Conservation (phyloP, 35 echinoderm and acorn worm species). For the Acanthaster planci region DNA sequence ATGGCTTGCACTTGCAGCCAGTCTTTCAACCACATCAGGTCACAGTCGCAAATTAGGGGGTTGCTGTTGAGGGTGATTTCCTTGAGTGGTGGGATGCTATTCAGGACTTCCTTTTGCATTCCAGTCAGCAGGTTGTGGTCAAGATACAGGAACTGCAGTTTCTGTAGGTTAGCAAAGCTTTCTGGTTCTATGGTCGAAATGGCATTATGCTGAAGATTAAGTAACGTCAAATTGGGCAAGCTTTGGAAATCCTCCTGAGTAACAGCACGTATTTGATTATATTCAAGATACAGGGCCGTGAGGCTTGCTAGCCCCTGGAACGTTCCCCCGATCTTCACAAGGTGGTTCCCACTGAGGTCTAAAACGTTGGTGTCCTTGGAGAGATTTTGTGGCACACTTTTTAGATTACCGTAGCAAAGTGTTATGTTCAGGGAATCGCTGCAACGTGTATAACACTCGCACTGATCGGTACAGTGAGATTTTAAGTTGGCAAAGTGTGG, state of each 20-base stretch:
- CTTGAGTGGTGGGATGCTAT: background rate
- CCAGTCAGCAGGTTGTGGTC: conserved; percentile 29
- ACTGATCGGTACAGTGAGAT: conserved; percentile 25
- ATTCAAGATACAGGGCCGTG: background rate
- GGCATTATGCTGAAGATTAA: conserved; percentile 24
- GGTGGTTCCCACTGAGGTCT: background rate
- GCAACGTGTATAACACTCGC: conserved; percentile 22
- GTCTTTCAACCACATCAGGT: conserved; percentile 40
- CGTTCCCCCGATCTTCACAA: background rate
- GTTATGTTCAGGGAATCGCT: conserved; percentile 3
- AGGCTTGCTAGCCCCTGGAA: background rate
- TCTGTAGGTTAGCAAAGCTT: conserved; percentile 12
- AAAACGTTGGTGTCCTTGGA: conserved; percentile 13
- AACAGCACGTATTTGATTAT: conserved; percentile 28
- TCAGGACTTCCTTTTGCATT: conserved; percentile 24
- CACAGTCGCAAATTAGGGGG: conserved; percentile 33
- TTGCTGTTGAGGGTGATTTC: background rate
- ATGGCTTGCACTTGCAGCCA: conserved; percentile 31
- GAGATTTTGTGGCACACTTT: conserved; percentile 21
- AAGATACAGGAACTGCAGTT: conserved; percentile 26
- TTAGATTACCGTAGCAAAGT: conserved; percentile 25
- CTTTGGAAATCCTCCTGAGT: background rate
- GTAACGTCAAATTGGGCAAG: background rate
- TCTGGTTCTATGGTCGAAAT: conserved; percentile 16
- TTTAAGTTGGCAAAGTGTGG: background rate